Conservation (phyloP, 2,113 vertebrate species). For the Semnornis frantzii region DNA sequence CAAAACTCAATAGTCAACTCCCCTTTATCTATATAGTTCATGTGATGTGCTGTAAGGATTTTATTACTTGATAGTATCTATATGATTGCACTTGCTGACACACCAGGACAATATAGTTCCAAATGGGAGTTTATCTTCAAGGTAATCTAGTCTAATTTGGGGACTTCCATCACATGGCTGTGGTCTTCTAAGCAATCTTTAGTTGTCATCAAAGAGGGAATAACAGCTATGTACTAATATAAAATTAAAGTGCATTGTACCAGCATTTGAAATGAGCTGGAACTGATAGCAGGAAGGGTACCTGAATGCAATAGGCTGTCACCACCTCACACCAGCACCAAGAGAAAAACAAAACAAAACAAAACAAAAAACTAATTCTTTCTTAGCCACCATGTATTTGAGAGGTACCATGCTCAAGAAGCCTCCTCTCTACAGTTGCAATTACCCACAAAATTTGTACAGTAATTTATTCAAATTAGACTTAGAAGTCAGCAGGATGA, state of each 20-base stretch:
- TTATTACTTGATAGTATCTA: conserved; percentile 35
- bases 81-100: conserved; percentile 3
- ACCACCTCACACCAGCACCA: not conserved
- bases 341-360: not conserved
- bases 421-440: not conserved
- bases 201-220: not conserved
- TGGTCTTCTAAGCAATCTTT: not conserved
- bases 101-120: not conserved
- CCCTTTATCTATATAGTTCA: not conserved
- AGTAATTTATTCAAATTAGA: not conserved
- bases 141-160: not conserved
- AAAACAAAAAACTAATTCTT: not conserved
- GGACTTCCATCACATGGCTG: not conserved
- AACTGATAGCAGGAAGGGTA: not conserved
- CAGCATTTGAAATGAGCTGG: not conserved
- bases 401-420: not conserved
- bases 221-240: not conserved
- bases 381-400: not conserved
- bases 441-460: not conserved
- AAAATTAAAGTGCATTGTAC: not conserved
- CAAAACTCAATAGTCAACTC: not conserved
- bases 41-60: conserved; percentile 19
- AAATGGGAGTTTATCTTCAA: not conserved
- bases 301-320: not conserved
- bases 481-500: not conserved